phyloP scores from a whole-genome alignment of 2,113 vertebrate species.

The Heterocephalus glaber region DNA sequence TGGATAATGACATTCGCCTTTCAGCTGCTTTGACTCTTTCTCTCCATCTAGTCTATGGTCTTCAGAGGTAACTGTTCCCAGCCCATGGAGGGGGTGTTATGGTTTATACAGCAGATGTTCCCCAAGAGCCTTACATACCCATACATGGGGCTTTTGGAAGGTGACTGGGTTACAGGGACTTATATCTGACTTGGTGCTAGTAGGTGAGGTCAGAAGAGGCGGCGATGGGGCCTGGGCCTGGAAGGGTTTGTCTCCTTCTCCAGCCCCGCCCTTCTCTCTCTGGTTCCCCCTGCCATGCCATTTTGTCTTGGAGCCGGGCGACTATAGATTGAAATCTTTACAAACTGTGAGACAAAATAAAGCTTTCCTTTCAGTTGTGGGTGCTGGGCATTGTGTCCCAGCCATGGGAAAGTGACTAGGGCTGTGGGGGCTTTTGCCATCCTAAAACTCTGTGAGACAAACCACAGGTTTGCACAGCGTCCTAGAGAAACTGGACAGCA shows the following conservation, averaged over 20 bases:
- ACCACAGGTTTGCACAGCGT: too few species aligned
- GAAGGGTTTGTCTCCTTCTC: background rate
- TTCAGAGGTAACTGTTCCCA: background rate
- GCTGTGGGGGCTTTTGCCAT: background rate
- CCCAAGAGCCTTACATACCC: background rate
- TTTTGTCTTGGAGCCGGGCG: background rate
- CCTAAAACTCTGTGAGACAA: background rate
- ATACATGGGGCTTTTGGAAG: background rate
- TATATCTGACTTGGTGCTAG: background rate
- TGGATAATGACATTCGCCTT: accelerated
- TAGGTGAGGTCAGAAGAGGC: background rate
- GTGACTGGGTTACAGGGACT: background rate
- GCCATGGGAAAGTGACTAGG: background rate
- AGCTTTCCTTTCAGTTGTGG: background rate
- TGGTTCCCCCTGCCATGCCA: background rate
- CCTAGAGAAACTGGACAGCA: background rate
- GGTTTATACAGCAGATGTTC: background rate
- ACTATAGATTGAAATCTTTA: background rate
- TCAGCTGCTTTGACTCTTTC: too few species aligned
- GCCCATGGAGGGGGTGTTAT: background rate
- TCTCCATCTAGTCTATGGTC: background rate
- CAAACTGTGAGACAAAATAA: background rate
- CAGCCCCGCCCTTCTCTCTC: background rate
- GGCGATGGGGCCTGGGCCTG: background rate
- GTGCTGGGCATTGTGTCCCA: background rate